Percentiles rank a stretch among this genome's conserved stretches.
Conservation (phyloP, 2,797 vertebrate species). For the Phyllotis vaccarum region DNA sequence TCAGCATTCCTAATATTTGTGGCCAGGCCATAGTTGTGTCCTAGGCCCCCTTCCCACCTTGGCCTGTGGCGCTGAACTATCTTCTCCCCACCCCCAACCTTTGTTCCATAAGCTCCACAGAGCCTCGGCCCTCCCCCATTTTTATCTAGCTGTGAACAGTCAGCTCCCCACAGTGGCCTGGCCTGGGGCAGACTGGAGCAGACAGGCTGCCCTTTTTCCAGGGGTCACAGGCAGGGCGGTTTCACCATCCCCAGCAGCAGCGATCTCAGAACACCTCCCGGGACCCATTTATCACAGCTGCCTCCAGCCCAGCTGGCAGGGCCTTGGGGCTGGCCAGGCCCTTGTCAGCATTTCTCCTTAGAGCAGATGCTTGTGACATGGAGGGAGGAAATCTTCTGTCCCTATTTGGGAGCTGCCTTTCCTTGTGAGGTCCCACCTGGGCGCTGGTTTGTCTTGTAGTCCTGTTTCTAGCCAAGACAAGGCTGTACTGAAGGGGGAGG, state of each 20-base stretch:
- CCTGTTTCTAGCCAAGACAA: neutral
- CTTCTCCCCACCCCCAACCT: neutral
- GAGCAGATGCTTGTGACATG: neutral
- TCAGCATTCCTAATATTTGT: conserved; percentile 89
- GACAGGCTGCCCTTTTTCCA: neutral
- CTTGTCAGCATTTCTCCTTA: neutral
- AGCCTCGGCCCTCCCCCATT: neutral
- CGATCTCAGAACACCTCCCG: neutral
- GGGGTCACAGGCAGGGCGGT: neutral
- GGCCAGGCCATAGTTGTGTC: conserved; percentile 36
- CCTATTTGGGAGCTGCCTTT: neutral
- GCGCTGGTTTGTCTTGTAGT: neutral
- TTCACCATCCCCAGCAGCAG: neutral
- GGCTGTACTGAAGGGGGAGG: neutral
- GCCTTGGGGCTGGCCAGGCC: neutral
- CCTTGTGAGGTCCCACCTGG: neutral
- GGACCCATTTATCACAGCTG: neutral
- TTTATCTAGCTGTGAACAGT: neutral
- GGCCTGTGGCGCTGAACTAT: neutral
- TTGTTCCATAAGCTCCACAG: neutral
- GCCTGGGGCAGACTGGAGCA: neutral
- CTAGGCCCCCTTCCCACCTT: neutral
- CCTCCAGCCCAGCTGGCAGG: neutral
- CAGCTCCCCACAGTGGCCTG: neutral
- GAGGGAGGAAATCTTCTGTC: neutral